Base-by-base conservation (phyloP, 2,797 vertebrate genomes). In the Sebastes elongatus region DNA sequence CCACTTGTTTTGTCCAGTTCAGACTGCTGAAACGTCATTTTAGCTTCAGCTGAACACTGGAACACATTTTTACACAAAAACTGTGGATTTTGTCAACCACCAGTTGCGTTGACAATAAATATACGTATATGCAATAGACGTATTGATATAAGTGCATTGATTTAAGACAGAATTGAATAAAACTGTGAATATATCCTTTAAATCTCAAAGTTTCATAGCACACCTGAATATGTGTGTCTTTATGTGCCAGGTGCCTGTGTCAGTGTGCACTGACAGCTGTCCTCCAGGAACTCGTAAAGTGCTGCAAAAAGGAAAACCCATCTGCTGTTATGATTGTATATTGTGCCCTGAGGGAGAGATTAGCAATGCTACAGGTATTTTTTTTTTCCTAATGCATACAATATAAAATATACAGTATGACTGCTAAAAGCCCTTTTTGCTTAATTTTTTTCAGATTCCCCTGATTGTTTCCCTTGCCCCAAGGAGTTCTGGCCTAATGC, bases 311-410 rank as follows among this genome's bases (percentile, higher is more conserved):
- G 92, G 92, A 78, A 93, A 83, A 78, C 94, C 92, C 22, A 65
- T 92, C 71, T 95, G 94, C 86, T 95, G 94, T 66, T 93, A 92
- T 82, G 94, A 94, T 30, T 95, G 94, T 63, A 63, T 92, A 70
- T 64, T 76, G 3, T 95, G 94, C 83, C 88, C 92, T 60, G 93
- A 94, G 9, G 94, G 94, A 82, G 93, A 95, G 60, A 92, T 94
- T n/a, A 95, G 91, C 57, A 95, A 94, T 65, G 23, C 14, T 3
- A 93, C 94, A 91, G 93, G 95, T 95, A 80, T 33, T 33, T 1
- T 35, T 8, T 8, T 13, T 16, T 49, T 18, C 7, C 18, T 49
- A 4, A 30, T 33, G 6, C 23, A 2, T 27, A 33, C 7, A 64
- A 52, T 4, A 23, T 25, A 0, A n/a, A 67, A 69, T 23, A 38